Evolutionary conservation across 1,140 invertebrate genomes (phyloP).

Genomic region (Leptoteleia sp.): DNA sequence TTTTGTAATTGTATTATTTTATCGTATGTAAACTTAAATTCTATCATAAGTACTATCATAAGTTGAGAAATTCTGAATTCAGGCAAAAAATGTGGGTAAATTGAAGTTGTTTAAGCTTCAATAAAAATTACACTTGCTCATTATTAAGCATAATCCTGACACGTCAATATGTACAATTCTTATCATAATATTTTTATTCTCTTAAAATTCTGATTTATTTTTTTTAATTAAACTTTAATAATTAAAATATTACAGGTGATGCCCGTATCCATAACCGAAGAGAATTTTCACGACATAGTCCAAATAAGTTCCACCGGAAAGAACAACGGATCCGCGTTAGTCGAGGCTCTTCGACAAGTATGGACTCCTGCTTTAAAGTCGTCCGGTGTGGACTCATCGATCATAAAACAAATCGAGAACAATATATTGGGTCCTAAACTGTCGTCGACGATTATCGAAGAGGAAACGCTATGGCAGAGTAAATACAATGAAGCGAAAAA

Average conservation of each 20-base stretch:
- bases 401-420: conserved; percentile 74
- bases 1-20: no score
- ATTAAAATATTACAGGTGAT: conserved; percentile 62
- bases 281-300: conserved; percentile 77
- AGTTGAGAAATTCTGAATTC: no score
- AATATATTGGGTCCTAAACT: conserved; percentile 72
- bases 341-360: conserved; percentile 76
- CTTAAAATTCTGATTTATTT: neutral
- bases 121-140: no score
- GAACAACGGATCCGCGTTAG: conserved; percentile 67
- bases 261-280: conserved; percentile 70
- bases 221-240: conserved; percentile 10
- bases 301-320: conserved; percentile 74
- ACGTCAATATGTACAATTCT: no score
- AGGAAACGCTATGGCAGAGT: conserved; percentile 73
- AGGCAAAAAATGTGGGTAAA: no score
- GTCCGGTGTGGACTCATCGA: conserved; percentile 68
- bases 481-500: conserved; percentile 65
- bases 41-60: no score
- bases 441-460: conserved; percentile 69
- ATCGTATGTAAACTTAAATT: no score
- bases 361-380: conserved; percentile 74
- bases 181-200: conserved; percentile 5
- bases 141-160: no score
- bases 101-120: no score